phyloP scores from a whole-genome alignment of 2,113 vertebrate genomes.

The Lanius collurio region DNA sequence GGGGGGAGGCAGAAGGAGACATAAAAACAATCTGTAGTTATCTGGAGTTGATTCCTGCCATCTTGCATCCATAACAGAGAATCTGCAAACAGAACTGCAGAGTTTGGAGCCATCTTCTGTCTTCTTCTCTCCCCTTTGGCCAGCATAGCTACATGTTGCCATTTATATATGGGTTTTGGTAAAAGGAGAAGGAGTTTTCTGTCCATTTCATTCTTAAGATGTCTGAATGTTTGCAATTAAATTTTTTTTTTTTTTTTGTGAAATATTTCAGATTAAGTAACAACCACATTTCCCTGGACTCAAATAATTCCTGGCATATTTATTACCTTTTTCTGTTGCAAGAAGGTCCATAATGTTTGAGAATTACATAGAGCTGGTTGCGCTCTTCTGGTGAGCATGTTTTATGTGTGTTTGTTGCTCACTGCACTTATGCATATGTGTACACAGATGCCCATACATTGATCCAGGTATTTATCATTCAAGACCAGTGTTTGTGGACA shows the following conservation, averaged over 20 bases:
- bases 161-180: neutral
- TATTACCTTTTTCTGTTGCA: neutral
- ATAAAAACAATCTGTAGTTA: neutral
- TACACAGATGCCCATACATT: neutral
- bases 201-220: neutral
- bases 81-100: neutral
- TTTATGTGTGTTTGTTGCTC: neutral
- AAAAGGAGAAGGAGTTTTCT: neutral
- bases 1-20: neutral
- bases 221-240: neutral
- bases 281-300: neutral
- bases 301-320: neutral
- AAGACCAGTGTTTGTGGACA: neutral
- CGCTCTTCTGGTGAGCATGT: neutral
- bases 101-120: neutral
- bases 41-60: neutral
- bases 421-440: neutral
- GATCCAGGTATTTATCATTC: neutral
- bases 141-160: neutral
- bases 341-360: neutral
- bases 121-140: neutral
- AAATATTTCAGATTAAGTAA: neutral
- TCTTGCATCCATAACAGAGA: neutral
- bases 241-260: neutral
- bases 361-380: neutral